Base-by-base conservation (phyloP, 1,140 invertebrate genomes). In the Sesamia nonagrioides region DNA sequence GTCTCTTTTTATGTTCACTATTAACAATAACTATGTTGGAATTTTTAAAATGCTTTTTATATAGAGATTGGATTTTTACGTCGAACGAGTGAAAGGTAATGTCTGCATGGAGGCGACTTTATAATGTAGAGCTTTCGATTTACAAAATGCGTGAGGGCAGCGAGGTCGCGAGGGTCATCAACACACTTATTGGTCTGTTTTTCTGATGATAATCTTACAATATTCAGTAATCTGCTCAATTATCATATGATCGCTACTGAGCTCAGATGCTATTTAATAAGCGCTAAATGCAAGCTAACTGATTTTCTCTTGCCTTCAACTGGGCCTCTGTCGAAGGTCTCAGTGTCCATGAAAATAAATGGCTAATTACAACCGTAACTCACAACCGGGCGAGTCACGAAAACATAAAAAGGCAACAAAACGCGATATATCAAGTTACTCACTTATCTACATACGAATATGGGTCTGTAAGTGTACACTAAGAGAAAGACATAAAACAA, bases 401-500 rank as follows among this genome's bases (percentile, higher is more conserved):
- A 89, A 90, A 89, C 91, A 88, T 83, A 88, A 89, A 89, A 91
- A 77, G 61, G 74, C 74, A 77, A 77, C 74, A 77, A 77, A 77
- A 77, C 74, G 74, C 74, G 74, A 77, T 77, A 77, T 77, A 77
- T 77, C 74, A 77, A 77, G 74, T 77, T 76, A 77, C 74, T 68
- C 74, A 77, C 74, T 77, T 77, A 77, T 77, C 74, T 77, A 77
- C 74, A 77, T 77, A 77, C 74, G 74, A 77, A 77, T 77, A 77
- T 77, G 74, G 74, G 74, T 77, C 68, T 77, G 74, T 77, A 88
- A 88, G 84, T 86, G 83, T 85, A 89, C 84, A 86, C 83, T 82
- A 84, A 87, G 88, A 88, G 89, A 90, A 88, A 93, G 90, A 92
- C 88, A 89, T 89, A 91, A 88, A 94, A 95, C 95, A 95, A 95